Evolutionary conservation across 2,888 invertebrate genomes (phyloP).

Genomic region (Amphiduros pacificus): DNA sequence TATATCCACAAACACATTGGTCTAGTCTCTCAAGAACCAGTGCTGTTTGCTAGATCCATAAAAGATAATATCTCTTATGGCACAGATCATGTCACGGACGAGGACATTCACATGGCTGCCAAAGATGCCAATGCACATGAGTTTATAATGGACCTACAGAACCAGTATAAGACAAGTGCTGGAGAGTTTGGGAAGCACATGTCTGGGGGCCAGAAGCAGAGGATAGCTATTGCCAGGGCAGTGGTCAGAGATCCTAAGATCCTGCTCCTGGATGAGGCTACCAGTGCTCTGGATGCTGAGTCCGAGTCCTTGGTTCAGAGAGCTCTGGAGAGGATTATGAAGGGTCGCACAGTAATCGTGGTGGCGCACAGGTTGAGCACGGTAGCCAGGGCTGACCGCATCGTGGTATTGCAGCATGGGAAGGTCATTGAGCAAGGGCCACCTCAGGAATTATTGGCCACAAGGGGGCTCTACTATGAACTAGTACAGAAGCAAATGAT

Average conservation of each 20-base stretch:
- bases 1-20: slow-evolving; percentile 45
- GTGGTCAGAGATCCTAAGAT: slow-evolving; percentile 53
- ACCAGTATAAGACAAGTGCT: slow-evolving; percentile 53
- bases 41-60: slow-evolving; percentile 54
- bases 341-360: slow-evolving; percentile 17
- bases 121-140: slow-evolving; percentile 57
- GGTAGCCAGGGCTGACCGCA: slow-evolving; percentile 53
- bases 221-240: slow-evolving; percentile 53
- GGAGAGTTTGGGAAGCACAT: slow-evolving; percentile 55
- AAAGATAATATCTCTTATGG: slow-evolving; percentile 56
- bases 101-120: slow-evolving; percentile 48
- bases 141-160: slow-evolving; percentile 50
- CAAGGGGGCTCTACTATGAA: slow-evolving; percentile 4
- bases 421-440: slow-evolving; percentile 1
- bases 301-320: slow-evolving; percentile 25
- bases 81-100: slow-evolving; percentile 33
- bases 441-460: not conserved
- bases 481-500: slow-evolving; percentile 6
- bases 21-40: slow-evolving; percentile 55
- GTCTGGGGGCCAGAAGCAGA: slow-evolving; percentile 57
- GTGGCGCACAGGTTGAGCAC: slow-evolving; percentile 24
- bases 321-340: slow-evolving; percentile 23
- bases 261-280: slow-evolving; percentile 51
- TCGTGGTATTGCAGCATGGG: slow-evolving; percentile 39
- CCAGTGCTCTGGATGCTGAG: slow-evolving; percentile 25